Percentiles rank a stretch among this genome's conserved stretches.
Evolutionary conservation across 2,113 vertebrate genomes (phyloP).

Genomic region (Micronisus gabar): DNA sequence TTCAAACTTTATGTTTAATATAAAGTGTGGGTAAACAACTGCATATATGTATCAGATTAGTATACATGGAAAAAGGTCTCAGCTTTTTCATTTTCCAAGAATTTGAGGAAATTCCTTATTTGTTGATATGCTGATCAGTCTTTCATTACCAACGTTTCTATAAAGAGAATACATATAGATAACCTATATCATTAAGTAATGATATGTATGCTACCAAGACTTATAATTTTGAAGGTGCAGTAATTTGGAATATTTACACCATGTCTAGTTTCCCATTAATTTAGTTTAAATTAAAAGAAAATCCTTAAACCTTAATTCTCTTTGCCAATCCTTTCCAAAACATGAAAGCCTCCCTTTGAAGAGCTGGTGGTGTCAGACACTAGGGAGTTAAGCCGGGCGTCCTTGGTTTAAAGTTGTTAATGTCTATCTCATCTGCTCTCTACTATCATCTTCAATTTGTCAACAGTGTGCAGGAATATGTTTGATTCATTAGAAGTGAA

Average conservation of each 20-base stretch:
- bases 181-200: neutral
- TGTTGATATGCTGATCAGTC: neutral
- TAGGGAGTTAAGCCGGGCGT: neutral
- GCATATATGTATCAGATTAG: neutral
- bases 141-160: neutral
- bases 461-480: neutral
- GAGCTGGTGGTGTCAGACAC: neutral
- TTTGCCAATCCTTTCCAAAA: neutral
- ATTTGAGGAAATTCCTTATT: neutral
- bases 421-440: slow-evolving; percentile 47
- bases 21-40: neutral
- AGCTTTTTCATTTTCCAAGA: neutral
- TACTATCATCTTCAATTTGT: slow-evolving; percentile 14
- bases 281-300: neutral
- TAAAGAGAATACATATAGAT: neutral
- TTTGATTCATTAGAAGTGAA: slow-evolving; percentile 4
- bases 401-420: neutral
- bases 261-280: neutral
- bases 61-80: neutral
- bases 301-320: neutral
- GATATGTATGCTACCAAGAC: neutral
- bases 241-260: neutral
- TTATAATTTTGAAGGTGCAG: neutral
- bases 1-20: neutral
- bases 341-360: neutral